These are phyloP conservation scores for Cryptomyrus ogoouensis DNA, from an alignment of 2,113 vertebrate genomes.

Conservation along the genomic window DNA sequence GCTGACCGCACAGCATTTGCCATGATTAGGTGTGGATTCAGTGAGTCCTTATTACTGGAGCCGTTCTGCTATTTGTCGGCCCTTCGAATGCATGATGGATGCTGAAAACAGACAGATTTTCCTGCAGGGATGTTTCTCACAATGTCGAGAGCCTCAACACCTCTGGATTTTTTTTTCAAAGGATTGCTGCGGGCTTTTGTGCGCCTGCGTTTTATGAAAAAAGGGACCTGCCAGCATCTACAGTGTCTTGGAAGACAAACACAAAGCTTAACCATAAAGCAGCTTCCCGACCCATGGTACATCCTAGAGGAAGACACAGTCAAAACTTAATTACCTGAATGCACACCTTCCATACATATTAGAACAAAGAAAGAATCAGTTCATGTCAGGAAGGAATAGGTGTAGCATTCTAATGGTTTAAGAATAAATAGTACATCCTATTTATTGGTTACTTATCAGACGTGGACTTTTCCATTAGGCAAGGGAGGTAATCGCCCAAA, in stretches of 20 bases:
- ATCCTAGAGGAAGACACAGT: neutral
- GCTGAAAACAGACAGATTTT: neutral
- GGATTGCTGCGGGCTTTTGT: neutral
- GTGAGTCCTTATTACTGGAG: neutral
- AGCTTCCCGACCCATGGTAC: neutral
- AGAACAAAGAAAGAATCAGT: neutral
- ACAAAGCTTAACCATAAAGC: neutral
- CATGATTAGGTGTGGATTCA: neutral
- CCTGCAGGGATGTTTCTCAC: slow-evolving; percentile 5
- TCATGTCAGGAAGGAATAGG: neutral
- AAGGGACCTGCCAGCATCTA: neutral
- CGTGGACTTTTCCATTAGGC: neutral
- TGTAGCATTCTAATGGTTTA: neutral
- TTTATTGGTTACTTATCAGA: neutral
- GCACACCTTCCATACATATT: neutral
- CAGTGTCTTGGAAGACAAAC: neutral
- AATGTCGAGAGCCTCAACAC: neutral
- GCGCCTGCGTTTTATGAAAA: neutral
- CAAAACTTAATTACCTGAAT: neutral
- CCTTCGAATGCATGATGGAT: neutral
- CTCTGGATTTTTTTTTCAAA: neutral
- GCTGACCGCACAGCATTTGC: neutral
- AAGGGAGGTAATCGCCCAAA: neutral
- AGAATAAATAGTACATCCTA: neutral
- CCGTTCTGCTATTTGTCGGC: neutral